phyloP scores from a whole-genome alignment of 2,888 invertebrate genomes.

The Isoperla grammatica region DNA sequence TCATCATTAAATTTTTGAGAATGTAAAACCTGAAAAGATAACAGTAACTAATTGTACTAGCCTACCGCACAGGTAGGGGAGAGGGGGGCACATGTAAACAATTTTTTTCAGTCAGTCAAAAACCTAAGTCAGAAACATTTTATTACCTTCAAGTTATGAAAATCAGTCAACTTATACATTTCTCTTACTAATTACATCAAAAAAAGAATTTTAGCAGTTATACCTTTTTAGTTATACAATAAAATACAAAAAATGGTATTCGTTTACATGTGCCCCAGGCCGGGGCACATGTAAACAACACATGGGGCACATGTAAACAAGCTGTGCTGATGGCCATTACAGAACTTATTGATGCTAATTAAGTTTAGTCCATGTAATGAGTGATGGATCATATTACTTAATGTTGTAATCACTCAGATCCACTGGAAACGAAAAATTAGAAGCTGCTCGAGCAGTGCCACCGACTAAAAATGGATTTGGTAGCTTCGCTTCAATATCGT shows the following conservation, averaged over 20 bases:
- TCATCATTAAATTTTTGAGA: too few relatives aligned
- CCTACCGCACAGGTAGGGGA: too few relatives aligned
- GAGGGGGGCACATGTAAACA: conserved; percentile 13
- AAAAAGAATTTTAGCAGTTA: too few relatives aligned
- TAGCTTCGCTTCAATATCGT: not conserved
- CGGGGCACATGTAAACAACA: not conserved
- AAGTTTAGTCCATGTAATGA: too few relatives aligned
- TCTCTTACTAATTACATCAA: not conserved
- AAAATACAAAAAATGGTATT: not conserved
- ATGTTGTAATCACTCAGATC: conserved; percentile 4
- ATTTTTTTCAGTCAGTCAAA: not conserved
- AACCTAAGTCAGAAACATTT: not conserved
- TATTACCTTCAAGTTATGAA: not conserved
- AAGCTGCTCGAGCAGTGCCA: conserved; percentile 2
- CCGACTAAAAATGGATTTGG: conserved; percentile 9
- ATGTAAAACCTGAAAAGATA: too few relatives aligned
- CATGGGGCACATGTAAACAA: conserved; percentile 12
- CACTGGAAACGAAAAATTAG: conserved; percentile 8
- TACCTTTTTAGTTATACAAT: too few relatives aligned
- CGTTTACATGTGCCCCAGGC: not conserved
- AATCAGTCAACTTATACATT: not conserved
- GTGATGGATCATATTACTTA: conserved; percentile 2
- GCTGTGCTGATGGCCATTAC: not conserved
- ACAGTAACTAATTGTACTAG: too few relatives aligned
- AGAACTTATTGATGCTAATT: not conserved